Conservation (phyloP, 1,140 invertebrate genomes). For the Macrotrachela quadricornifera region DNA sequence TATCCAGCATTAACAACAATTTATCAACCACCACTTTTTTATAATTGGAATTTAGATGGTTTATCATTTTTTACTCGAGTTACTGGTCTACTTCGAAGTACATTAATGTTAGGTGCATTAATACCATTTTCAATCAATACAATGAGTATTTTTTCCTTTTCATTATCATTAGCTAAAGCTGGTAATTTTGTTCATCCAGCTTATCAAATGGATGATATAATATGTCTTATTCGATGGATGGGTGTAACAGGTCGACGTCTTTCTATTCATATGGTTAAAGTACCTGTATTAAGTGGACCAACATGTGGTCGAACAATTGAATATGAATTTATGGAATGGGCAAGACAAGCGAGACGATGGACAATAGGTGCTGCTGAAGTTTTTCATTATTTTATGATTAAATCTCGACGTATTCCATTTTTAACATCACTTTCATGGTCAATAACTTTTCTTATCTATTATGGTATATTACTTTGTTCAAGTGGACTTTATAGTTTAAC, state of each 20-base stretch:
- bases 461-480: slow-evolving; percentile 14
- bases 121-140: slow-evolving; percentile 17
- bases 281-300: slow-evolving; percentile 12
- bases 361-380: slow-evolving; percentile 17
- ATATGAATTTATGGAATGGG: slow-evolving; percentile 16
- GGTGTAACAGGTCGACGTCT: slow-evolving; percentile 12
- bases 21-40: not conserved
- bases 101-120: slow-evolving; percentile 16
- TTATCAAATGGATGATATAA: slow-evolving; percentile 17
- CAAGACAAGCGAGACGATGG: slow-evolving; percentile 14
- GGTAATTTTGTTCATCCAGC: slow-evolving; percentile 14
- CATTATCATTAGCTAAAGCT: slow-evolving; percentile 12
- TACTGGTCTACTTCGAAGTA: slow-evolving; percentile 12
- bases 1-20: not conserved
- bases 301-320: slow-evolving; percentile 11
- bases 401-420: slow-evolving; percentile 11
- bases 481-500: slow-evolving; percentile 11
- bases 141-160: slow-evolving; percentile 14
- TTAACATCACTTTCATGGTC: slow-evolving; percentile 11
- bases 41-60: slow-evolving; percentile 13
- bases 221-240: slow-evolving; percentile 15
- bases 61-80: slow-evolving; percentile 15
- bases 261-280: slow-evolving; percentile 11
- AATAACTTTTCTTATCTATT: slow-evolving; percentile 13
- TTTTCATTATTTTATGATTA: slow-evolving; percentile 16